Conservation (phyloP, 1,140 invertebrate species). For the Drosophila dunni region DNA sequence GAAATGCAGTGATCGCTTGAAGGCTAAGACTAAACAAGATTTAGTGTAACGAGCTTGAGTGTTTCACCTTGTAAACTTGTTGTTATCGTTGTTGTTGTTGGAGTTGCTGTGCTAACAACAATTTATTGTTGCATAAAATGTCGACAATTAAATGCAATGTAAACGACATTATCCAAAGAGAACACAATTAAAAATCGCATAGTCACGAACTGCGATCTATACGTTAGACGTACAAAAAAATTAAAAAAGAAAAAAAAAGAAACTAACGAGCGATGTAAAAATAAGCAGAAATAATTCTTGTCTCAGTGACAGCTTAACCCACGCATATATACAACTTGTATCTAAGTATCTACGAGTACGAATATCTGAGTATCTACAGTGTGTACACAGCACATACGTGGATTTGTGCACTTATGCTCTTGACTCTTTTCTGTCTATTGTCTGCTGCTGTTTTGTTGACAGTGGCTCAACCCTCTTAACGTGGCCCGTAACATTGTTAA, state of each 20-base stretch:
- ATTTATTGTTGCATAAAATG: conserved; percentile 76
- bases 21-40: conserved; percentile 26
- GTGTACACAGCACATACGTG: conserved; percentile 15
- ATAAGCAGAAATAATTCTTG: conserved; percentile 81
- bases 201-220: conserved; percentile 66
- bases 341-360: conserved; percentile 33
- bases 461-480: conserved; percentile 34
- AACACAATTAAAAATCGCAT: conserved; percentile 52
- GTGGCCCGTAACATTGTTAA: conserved; percentile 22
- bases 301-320: conserved; percentile 80
- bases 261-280: conserved; percentile 69
- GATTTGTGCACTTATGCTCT: conserved; percentile 64
- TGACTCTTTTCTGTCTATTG: conserved; percentile 31
- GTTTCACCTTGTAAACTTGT: conserved; percentile 58
- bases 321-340: conserved; percentile 57
- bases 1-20: conserved; percentile 30
- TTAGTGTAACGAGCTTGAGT: conserved; percentile 18
- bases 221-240: conserved; percentile 15
- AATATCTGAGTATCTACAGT: conserved; percentile 33
- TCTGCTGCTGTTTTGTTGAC: conserved; percentile 34
- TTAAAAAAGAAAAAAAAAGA: conserved; percentile 36
- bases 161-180: conserved; percentile 51
- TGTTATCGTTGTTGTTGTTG: too few relatives aligned
- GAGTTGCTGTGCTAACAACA: conserved; percentile 18
- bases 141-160: conserved; percentile 78